These are phyloP conservation scores for Artibeus jamaicensis DNA, from an alignment of 2,797 vertebrate genomes.

Conservation along the genomic window DNA sequence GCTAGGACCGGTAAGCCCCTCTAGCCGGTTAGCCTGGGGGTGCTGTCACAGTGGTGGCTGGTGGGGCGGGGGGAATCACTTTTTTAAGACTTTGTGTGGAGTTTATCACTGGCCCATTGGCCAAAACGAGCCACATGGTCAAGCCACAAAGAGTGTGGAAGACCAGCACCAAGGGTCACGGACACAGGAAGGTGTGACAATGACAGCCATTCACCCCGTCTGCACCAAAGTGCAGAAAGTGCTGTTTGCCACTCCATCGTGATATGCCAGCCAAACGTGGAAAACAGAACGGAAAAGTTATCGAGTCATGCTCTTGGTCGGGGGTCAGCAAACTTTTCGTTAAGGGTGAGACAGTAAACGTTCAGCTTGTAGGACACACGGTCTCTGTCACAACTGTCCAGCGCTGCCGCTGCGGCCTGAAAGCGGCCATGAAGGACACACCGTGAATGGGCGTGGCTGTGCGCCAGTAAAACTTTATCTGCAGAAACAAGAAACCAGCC, in stretches of 20 bases:
- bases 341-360: background rate
- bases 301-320: background rate
- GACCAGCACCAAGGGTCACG: background rate
- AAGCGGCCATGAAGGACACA: background rate
- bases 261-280: too few relatives aligned
- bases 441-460: fast-evolving
- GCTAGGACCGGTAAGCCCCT: background rate
- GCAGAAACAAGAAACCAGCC: background rate
- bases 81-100: background rate
- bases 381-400: background rate
- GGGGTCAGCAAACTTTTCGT: background rate
- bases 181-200: background rate
- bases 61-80: background rate
- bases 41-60: too few relatives aligned
- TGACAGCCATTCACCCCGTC: background rate
- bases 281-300: background rate
- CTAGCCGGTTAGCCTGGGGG: background rate
- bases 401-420: background rate
- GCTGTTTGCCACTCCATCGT: background rate
- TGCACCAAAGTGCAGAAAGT: background rate
- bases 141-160: background rate
- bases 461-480: background rate
- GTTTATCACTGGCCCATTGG: background rate
- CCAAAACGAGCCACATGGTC: background rate
- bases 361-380: fast-evolving